phyloP scores from a whole-genome alignment of 2,888 invertebrate genomes.

The Adineta ricciae region DNA sequence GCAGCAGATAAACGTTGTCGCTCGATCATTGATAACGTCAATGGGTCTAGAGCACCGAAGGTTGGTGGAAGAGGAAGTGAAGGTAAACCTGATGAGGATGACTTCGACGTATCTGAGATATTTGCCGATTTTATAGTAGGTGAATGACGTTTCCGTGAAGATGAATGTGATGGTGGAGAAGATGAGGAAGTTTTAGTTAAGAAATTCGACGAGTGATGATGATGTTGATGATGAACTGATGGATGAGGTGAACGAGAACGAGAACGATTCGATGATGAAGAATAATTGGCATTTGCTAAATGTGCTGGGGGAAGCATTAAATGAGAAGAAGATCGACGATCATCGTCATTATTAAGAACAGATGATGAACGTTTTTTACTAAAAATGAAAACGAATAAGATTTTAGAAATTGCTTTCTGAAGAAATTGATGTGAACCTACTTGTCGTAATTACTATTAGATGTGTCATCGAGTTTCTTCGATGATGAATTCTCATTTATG shows the following conservation, averaged over 20 bases:
- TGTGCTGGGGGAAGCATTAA: background rate
- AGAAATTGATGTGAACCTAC: background rate
- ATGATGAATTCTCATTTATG: background rate
- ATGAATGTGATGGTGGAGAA: background rate
- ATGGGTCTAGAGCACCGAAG: background rate
- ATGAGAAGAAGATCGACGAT: background rate
- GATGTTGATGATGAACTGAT: background rate
- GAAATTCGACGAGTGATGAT: background rate
- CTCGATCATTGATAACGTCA: background rate
- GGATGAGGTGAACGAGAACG: conserved; percentile 17
- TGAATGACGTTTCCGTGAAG: background rate
- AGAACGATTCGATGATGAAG: background rate
- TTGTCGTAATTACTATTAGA: background rate
- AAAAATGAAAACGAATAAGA: background rate
- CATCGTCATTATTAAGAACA: background rate
- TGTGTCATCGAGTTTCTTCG: background rate
- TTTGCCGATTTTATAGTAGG: background rate
- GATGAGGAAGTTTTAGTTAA: background rate
- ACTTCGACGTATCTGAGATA: background rate
- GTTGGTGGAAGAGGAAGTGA: background rate
- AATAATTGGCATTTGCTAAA: background rate
- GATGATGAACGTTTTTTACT: conserved; percentile 14
- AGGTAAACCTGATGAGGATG: background rate
- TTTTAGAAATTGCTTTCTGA: background rate
- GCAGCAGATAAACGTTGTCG: conserved; percentile 20